Percentiles rank a stretch among this genome's conserved stretches.
Conservation (phyloP, 2,113 vertebrate species). For the Anguilla rostrata region DNA sequence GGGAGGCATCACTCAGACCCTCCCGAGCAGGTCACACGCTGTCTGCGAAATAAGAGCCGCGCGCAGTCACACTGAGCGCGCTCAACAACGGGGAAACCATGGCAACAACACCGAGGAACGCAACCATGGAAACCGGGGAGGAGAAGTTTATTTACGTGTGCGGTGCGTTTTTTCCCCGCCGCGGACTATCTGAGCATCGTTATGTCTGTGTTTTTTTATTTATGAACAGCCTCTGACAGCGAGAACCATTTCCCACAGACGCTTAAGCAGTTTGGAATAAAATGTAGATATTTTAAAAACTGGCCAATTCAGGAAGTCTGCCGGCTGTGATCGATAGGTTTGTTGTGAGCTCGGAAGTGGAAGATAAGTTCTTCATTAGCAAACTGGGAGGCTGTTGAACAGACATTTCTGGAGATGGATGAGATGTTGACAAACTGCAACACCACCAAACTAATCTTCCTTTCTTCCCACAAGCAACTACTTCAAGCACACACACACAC, state of each 20-base stretch:
- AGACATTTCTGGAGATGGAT: background rate
- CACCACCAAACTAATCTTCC: background rate
- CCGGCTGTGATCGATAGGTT: conserved; percentile 17
- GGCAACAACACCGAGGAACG: conserved; percentile 24
- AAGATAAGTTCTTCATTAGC: background rate
- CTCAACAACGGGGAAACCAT: conserved; percentile 26
- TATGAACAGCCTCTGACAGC: conserved; percentile 24
- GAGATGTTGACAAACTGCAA: background rate
- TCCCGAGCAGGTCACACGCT: background rate
- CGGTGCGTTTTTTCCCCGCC: conserved; percentile 14
- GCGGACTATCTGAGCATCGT: background rate
- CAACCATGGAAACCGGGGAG: conserved; percentile 15
- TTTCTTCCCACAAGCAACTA: background rate
- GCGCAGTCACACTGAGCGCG: background rate
- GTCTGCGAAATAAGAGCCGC: background rate
- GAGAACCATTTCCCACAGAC: conserved; percentile 24
- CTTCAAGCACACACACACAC: background rate
- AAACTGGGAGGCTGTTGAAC: background rate
- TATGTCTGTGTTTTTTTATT: background rate
- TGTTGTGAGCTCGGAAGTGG: background rate
- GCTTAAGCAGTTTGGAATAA: conserved; percentile 18
- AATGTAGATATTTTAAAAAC: conserved; percentile 31
- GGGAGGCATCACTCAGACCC: background rate
- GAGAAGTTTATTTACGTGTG: conserved; percentile 29
- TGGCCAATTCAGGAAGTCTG: conserved; percentile 23